Conservation (phyloP, 30 jellyfish, hydroid and myxozoan genomes). For the Aurelia sp. region DNA sequence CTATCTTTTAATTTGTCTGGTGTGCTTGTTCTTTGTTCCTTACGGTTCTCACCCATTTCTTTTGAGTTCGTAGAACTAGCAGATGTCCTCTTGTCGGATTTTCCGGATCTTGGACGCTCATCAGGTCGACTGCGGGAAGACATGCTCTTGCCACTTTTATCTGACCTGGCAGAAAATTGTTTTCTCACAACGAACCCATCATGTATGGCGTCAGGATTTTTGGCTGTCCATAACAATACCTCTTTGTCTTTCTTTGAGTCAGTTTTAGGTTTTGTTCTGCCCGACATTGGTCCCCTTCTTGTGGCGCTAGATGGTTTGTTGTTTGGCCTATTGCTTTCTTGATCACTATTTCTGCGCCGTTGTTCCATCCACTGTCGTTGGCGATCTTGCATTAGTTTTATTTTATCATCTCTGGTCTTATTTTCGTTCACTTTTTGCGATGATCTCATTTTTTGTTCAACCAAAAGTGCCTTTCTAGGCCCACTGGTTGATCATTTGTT, state of each 20-base stretch:
- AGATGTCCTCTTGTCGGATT: slow-evolving; percentile 4
- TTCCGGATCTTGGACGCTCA: background rate
- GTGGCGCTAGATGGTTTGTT: background rate
- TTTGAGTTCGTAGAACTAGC: slow-evolving; percentile 29
- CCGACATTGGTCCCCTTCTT: background rate
- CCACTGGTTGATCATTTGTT: background rate
- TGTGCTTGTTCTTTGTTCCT: slow-evolving; percentile 41
- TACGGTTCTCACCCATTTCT: background rate
- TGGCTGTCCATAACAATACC: slow-evolving; percentile 68
- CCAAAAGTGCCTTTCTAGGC: background rate
- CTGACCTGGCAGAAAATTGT: background rate
- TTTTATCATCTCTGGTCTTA: slow-evolving; percentile 49
- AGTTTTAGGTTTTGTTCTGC: background rate
- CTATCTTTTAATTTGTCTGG: slow-evolving; percentile 20
- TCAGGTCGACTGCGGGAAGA: too few relatives aligned
- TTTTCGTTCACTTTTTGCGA: slow-evolving; percentile 20
- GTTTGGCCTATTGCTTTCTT: background rate
- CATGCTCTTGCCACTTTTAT: too few relatives aligned
- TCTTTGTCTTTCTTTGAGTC: slow-evolving; percentile 15
- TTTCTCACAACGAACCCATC: slow-evolving; percentile 67
- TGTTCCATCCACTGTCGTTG: slow-evolving; percentile 72
- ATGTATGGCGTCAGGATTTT: slow-evolving; percentile 43
- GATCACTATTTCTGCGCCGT: slow-evolving; percentile 4
- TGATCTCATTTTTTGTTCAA: slow-evolving; percentile 1
- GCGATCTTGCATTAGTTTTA: slow-evolving; percentile 55